Evolutionary conservation across 2,888 invertebrate genomes (phyloP).

Genomic region (Erpobdella octoculata): DNA sequence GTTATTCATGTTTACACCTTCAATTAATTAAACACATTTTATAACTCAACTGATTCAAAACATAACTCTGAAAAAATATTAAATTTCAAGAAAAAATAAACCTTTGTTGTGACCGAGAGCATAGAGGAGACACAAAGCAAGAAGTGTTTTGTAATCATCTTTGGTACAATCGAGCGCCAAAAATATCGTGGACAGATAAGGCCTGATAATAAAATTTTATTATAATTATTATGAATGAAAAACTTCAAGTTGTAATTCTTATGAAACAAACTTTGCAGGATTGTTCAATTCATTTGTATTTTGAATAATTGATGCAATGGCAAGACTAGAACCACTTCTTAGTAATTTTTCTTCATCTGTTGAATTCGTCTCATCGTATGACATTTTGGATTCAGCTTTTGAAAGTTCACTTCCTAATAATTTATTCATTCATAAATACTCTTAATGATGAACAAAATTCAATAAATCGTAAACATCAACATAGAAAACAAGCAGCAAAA

Average conservation of each 20-base stretch:
- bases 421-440: not conserved
- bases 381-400: no score
- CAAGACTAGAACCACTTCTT: not conserved
- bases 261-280: not conserved
- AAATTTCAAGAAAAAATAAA: constrained; percentile 55
- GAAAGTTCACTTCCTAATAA: no score
- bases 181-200: constrained; percentile 80
- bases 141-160: constrained; percentile 87
- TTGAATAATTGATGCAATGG: not conserved
- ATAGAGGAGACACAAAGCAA: constrained; percentile 81
- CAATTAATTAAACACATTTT: no score
- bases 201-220: constrained; percentile 54
- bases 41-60: no score
- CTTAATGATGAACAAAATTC: constrained; percentile 1
- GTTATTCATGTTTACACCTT: no score
- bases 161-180: constrained; percentile 78
- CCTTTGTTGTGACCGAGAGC: constrained; percentile 89
- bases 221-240: not conserved
- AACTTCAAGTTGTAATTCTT: not conserved
- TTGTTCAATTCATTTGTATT: not conserved
- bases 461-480: not conserved
- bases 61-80: no score
- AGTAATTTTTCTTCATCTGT: constrained; percentile 79
- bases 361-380: constrained; percentile 59
- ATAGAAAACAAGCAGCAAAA: no score